A percentile compares a stretch with the other conserved stretches of the same genome.
phyloP scores from a whole-genome alignment of 1,140 invertebrate species.

The Lutraria rhynchaena region DNA sequence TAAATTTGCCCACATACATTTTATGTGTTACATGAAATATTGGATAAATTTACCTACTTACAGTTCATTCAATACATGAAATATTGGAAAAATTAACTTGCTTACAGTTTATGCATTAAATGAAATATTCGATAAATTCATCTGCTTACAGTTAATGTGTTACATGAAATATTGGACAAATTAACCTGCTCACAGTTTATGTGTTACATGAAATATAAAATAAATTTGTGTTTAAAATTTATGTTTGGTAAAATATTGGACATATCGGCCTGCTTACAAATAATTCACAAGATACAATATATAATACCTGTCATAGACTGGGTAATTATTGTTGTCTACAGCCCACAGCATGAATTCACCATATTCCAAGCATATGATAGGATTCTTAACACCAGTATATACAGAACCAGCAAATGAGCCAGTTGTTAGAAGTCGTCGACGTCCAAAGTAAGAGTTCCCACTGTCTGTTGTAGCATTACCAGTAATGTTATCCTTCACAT shows the following conservation, averaged over 20 bases:
- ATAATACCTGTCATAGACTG: conserved; percentile 77
- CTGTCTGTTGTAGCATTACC: conserved; percentile 70
- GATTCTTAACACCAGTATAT: conserved; percentile 75
- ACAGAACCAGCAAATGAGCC: conserved; percentile 60
- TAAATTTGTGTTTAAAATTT: not conserved
- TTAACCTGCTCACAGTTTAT: not conserved
- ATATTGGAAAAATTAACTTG: too few relatives aligned
- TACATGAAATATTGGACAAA: not conserved
- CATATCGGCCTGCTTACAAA: not conserved
- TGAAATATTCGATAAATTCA: too few relatives aligned
- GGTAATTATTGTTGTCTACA: conserved; percentile 75
- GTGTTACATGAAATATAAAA: not conserved
- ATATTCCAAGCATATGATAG: conserved; percentile 73
- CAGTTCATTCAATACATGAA: too few relatives aligned
- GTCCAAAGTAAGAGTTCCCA: conserved; percentile 35
- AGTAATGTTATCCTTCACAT: conserved; percentile 70
- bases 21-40: too few relatives aligned
- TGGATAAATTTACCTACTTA: too few relatives aligned
- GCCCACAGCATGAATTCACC: conserved; percentile 75
- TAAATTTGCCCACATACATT: too few relatives aligned
- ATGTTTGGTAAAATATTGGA: too few relatives aligned
- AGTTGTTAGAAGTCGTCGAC: conserved; percentile 72
- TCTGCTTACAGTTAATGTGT: too few relatives aligned
- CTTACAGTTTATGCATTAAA: too few relatives aligned
- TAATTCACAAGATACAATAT: not conserved